phyloP scores from a whole-genome alignment of 2,888 invertebrate species.

The Azorinus chamasolen region DNA sequence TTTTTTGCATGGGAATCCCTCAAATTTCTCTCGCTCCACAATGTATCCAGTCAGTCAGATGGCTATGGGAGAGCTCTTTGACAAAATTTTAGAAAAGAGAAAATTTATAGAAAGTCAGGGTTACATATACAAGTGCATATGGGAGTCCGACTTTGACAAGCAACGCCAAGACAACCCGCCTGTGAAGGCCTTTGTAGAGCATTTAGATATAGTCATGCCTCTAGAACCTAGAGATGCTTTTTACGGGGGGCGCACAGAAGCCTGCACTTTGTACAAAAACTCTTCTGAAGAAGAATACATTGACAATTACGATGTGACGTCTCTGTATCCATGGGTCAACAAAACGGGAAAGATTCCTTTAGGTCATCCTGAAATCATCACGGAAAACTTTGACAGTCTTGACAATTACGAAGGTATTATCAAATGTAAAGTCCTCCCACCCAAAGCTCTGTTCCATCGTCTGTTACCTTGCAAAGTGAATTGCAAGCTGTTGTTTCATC shows the following conservation, averaged over 20 bases:
- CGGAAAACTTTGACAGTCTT: conserved; percentile 12
- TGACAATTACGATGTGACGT: conserved; percentile 36
- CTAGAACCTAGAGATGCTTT: conserved; percentile 32
- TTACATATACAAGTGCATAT: too few relatives aligned
- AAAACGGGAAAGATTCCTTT: conserved; percentile 23
- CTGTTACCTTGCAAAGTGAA: conserved; percentile 13
- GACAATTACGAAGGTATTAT: conserved; percentile 18
- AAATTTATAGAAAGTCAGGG: too few relatives aligned
- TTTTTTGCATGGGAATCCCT: conserved; percentile 38
- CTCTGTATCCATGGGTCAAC: conserved; percentile 30
- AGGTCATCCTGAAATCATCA: conserved; percentile 12
- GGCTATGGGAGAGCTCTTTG: too few relatives aligned
- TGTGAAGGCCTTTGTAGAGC: too few relatives aligned
- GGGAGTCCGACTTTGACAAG: too few relatives aligned
- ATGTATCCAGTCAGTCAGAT: too few relatives aligned
- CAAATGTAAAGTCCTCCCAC: conserved; percentile 18
- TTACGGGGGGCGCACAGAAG: conserved; percentile 27
- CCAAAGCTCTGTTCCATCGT: conserved; percentile 2
- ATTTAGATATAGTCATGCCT: conserved; percentile 12
- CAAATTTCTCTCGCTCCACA: too few relatives aligned
- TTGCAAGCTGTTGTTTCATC: conserved; percentile 79
- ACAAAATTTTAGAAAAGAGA: too few relatives aligned
- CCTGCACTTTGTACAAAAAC: conserved; percentile 30
- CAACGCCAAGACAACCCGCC: too few relatives aligned
- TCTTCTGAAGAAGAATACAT: conserved; percentile 12